Base-by-base conservation (phyloP, 2,797 vertebrate species). In the Mus minutoides region DNA sequence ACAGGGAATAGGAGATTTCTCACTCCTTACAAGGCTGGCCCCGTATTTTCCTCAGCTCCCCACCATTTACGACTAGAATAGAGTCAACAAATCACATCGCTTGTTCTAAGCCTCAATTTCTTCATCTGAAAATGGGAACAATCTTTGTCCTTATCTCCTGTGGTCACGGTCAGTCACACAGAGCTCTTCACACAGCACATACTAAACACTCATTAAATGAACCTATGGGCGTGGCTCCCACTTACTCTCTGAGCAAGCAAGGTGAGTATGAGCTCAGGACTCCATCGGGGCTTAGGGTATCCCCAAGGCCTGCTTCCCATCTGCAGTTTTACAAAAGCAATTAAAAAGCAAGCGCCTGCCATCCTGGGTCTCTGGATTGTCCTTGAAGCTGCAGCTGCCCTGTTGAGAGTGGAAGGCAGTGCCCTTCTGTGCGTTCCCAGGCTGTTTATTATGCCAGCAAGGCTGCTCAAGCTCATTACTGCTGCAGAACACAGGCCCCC, bases 381-480 rank as follows among this genome's bases (percentile, higher is more conserved):
- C 98, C 98, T 98, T 98, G 97, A 97, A 97, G 95, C 85, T 90
- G 21, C 80, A 84, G 88, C 91, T 96, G 96, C 94, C 98, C 97
- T 86, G 64, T 88, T 37, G 96, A 49, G 40, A 87, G 34, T 1
- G 69, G 95, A 97, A 95, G 96, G 3, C 88, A 0, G 69, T 92
- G 95, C 97, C 97, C 97, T 97, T 96, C 98, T 75, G 69, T 83
- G 90, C 79, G 31, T 94, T 91, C 97, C n/a, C 0, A 8, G 29
- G 94, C 98, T 98, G 96, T 87, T 98, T 98, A 95, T 95, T 97
- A 97, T 98, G 98, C 98, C 78, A 60, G 97, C 82, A 64, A 96
- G 98, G 95, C 97, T 82, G 84, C 98, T 97, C 71, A 78, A 97
- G 89, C 97, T 98, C 98, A 97, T 98, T 98, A 98, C 96, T 26